Conservation (phyloP, 2,797 vertebrate species). For the Enoplosus armatus region DNA sequence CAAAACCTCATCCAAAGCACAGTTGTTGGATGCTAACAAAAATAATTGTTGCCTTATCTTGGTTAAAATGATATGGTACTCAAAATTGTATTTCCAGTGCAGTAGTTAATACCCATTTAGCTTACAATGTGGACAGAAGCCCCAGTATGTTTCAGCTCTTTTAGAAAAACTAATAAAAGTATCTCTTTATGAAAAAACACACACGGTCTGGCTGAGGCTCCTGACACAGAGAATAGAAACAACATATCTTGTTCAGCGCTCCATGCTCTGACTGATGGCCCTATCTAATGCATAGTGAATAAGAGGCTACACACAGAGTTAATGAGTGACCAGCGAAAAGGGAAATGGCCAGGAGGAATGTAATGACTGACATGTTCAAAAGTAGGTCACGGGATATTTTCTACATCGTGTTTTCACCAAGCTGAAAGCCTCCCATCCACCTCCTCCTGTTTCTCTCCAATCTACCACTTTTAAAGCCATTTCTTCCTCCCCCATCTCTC, state of each 20-base stretch:
- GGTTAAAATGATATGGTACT: neutral
- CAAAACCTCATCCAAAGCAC: neutral
- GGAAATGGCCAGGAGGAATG: conserved; percentile 56
- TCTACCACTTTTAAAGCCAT: conserved; percentile 39
- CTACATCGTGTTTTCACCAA: conserved; percentile 28
- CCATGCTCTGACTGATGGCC: conserved; percentile 23
- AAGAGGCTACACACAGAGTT: conserved; percentile 41
- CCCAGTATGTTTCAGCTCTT: neutral
- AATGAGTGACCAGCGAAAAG: conserved; percentile 63
- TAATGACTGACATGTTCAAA: conserved; percentile 58
- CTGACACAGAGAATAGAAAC: conserved; percentile 5
- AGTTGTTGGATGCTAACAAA: neutral
- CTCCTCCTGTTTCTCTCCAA: conserved; percentile 32
- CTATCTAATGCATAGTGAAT: conserved; percentile 51
- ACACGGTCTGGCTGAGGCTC: neutral
- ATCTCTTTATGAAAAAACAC: neutral
- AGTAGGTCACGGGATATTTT: conserved; percentile 70
- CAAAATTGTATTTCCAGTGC: neutral
- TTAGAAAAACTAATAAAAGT: conserved; percentile 30
- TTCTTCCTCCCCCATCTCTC: conserved; percentile 21
- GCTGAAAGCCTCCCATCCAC: conserved; percentile 46
- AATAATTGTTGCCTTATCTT: conserved; percentile 1
- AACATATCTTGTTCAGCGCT: conserved; percentile 4
- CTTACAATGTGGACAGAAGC: neutral
- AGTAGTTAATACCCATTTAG: neutral